phyloP scores from a whole-genome alignment of 2,113 vertebrate species.

The Psophia crepitans region DNA sequence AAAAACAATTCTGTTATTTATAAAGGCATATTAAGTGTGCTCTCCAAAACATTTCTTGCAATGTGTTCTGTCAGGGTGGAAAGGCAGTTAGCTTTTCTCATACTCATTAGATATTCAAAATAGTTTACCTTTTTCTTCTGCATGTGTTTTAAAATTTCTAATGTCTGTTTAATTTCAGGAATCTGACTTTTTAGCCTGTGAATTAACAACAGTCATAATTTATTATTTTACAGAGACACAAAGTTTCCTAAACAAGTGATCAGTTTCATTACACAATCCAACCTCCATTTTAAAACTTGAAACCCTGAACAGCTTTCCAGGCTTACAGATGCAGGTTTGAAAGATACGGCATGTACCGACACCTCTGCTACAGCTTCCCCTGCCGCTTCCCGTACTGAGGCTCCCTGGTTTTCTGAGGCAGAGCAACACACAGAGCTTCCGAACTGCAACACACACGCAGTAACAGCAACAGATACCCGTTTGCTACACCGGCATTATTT shows the following conservation, averaged over 20 bases:
- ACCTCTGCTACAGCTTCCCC: not conserved
- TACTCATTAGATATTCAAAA: conserved; percentile 58
- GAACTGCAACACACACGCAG: not conserved
- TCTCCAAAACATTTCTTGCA: conserved; percentile 63
- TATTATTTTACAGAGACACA: conserved; percentile 49
- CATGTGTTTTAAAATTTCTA: conserved; percentile 98
- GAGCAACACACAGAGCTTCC: not conserved
- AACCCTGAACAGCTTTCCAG: not conserved
- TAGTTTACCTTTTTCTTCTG: conserved; percentile 95
- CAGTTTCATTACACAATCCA: not conserved
- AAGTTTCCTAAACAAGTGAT: conserved; percentile 32
- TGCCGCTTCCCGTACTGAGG: not conserved
- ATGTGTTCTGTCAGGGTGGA: conserved; percentile 57
- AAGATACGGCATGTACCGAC: not conserved
- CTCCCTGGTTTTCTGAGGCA: not conserved
- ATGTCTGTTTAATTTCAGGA: conserved; percentile 97
- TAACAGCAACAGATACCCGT: not conserved
- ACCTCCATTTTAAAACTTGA: not conserved
- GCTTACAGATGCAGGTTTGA: not conserved
- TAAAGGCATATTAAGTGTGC: conserved; percentile 58
- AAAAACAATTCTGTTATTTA: conserved; percentile 62
- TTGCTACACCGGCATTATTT: not conserved
- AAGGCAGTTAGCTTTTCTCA: conserved; percentile 54
- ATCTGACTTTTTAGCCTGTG: conserved; percentile 95
- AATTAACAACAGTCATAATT: conserved; percentile 62